Conservation (phyloP, 1,140 invertebrate species). For the silkworm (Bombyx mori) region ASM3026992v2 NC_085118.1:6448501-6449000, state of each 20-base stretch:
- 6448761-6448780: constrained; percentile 13
- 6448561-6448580: constrained; percentile 20
- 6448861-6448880: constrained; percentile 25
- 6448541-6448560: constrained; percentile 22
- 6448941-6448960: constrained; percentile 31
- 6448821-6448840: constrained; percentile 14
- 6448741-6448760: constrained; percentile 27
- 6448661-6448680: constrained; percentile 18
- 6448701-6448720: constrained; percentile 12
- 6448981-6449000: constrained; percentile 24
- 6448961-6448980: constrained; percentile 29
- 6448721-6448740: constrained; percentile 20
- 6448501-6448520: constrained; percentile 20
- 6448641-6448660: constrained; percentile 21
- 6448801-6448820: constrained; percentile 18
- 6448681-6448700: constrained; percentile 20
- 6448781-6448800: constrained; percentile 19
- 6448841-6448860: constrained; percentile 12
- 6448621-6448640: constrained; percentile 26
- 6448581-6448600: constrained; percentile 17
- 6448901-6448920: no score
- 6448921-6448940: constrained; percentile 14
- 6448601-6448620: constrained; percentile 15
- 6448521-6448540: constrained; percentile 19
- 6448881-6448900: no score